Percentiles rank a stretch among this genome's conserved stretches.
These are phyloP conservation scores for Chirona hameri DNA, from an alignment of 2,888 invertebrate species.

Conservation along the genomic window DNA sequence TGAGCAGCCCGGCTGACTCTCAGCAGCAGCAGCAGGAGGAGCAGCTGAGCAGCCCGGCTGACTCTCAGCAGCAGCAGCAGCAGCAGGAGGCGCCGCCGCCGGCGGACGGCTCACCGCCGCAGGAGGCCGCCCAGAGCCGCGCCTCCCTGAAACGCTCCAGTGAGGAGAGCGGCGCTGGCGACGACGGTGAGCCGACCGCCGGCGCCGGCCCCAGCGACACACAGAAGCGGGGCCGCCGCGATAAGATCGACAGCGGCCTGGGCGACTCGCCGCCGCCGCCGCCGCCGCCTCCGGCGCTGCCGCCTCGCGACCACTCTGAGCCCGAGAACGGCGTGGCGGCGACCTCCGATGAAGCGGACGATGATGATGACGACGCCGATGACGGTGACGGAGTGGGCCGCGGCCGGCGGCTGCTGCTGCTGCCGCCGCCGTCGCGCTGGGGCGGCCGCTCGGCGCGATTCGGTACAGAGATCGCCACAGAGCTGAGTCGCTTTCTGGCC, in stretches of 20 bases:
- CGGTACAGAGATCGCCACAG: neutral
- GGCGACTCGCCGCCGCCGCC: slow-evolving; percentile 36
- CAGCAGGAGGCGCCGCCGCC: neutral
- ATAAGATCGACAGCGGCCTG: neutral
- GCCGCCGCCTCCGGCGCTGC: slow-evolving; percentile 36
- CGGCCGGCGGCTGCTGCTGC: too few species aligned
- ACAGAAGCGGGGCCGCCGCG: slow-evolving; percentile 37
- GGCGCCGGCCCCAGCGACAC: slow-evolving; percentile 31
- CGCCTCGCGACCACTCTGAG: slow-evolving; percentile 34
- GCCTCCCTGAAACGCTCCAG: slow-evolving; percentile 35
- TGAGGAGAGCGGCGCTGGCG: slow-evolving; percentile 36
- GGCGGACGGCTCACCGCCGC: slow-evolving; percentile 28
- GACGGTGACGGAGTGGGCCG: neutral
- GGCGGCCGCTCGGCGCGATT: neutral
- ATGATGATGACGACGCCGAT: too few species aligned
- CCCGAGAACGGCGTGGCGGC: neutral
- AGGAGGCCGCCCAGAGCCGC: neutral
- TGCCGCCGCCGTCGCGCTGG: neutral
- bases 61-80: neutral
- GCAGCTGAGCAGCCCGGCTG: neutral
- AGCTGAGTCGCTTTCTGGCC: neutral
- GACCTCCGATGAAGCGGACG: neutral
- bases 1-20: too few species aligned
- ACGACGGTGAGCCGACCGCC: slow-evolving; percentile 32
- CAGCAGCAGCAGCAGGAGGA: neutral